Percentiles rank a stretch among this genome's conserved stretches.
phyloP scores from a whole-genome alignment of 2,797 vertebrate genomes.

The Pampus argenteus region DNA sequence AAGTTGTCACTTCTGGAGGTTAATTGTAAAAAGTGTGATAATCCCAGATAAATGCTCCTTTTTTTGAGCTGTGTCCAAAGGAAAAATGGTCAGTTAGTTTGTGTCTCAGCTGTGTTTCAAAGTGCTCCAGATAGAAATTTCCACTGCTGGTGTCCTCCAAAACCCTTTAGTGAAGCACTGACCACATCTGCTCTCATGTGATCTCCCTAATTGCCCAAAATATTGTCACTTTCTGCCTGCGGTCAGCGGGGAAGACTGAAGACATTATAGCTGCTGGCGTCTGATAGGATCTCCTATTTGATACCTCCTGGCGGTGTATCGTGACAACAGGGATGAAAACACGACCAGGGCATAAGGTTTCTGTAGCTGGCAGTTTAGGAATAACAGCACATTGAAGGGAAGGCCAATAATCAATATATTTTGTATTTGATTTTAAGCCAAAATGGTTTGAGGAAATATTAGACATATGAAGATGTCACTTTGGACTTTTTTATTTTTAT shows the following conservation, averaged over 20 bases:
- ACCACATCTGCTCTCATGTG: slow-evolving; percentile 22
- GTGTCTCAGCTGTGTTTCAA: neutral
- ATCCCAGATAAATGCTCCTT: neutral
- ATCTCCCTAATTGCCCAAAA: slow-evolving; percentile 41
- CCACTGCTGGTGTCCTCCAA: slow-evolving; percentile 11
- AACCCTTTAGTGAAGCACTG: neutral
- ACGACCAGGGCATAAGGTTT: neutral
- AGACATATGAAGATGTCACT: neutral
- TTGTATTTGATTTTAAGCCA: too few relatives aligned
- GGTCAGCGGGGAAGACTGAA: slow-evolving; percentile 26
- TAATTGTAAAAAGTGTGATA: slow-evolving; percentile 19
- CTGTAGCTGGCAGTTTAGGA: neutral
- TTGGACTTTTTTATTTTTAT: neutral
- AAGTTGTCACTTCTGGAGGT: slow-evolving; percentile 7
- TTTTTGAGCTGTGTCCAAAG: slow-evolving; percentile 14
- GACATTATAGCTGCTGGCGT: slow-evolving; percentile 2
- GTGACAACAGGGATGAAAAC: neutral
- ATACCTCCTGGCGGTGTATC: neutral
- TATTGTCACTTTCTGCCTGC: slow-evolving; percentile 11
- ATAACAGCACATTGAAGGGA: neutral
- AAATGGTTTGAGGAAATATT: neutral
- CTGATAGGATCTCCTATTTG: slow-evolving; percentile 5
- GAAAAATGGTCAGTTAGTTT: slow-evolving; percentile 9
- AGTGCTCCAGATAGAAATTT: neutral
- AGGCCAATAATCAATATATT: neutral